Conservation (phyloP, 2,113 vertebrate genomes). For the Cathartes aura region DNA sequence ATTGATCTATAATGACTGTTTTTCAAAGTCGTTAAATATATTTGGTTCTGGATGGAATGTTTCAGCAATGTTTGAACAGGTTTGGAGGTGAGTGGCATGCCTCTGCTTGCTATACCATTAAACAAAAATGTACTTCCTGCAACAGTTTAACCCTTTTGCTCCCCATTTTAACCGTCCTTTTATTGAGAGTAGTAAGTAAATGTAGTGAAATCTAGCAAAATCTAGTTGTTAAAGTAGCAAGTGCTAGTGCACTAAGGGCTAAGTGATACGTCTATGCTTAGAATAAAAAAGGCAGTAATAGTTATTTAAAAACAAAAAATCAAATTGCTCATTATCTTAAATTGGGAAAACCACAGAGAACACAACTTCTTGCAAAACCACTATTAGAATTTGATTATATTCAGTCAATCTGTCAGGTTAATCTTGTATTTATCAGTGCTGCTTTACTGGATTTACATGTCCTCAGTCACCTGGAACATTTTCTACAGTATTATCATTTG, state of each 20-base stretch:
- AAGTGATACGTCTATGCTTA: not conserved
- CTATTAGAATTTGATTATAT: not conserved
- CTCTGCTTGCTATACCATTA: not conserved
- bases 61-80: conserved; percentile 79
- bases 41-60: conserved; percentile 94
- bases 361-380: not conserved
- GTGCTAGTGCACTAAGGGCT: not conserved
- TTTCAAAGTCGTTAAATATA: conserved; percentile 94
- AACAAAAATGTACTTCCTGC: not conserved
- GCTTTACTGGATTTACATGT: not conserved
- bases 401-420: not conserved
- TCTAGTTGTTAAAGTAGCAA: not conserved
- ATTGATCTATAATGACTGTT: conserved; percentile 97
- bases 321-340: not conserved
- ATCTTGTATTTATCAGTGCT: not conserved
- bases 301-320: not conserved
- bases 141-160: not conserved
- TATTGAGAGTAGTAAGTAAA: not conserved
- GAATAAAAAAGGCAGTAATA: not conserved
- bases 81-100: conserved; percentile 79
- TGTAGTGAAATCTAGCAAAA: not conserved
- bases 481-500: not conserved
- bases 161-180: not conserved
- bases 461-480: not conserved
- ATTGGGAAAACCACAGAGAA: not conserved